Conservation (phyloP, 2,113 vertebrate species). For the Microcebus tavaratra region DNA sequence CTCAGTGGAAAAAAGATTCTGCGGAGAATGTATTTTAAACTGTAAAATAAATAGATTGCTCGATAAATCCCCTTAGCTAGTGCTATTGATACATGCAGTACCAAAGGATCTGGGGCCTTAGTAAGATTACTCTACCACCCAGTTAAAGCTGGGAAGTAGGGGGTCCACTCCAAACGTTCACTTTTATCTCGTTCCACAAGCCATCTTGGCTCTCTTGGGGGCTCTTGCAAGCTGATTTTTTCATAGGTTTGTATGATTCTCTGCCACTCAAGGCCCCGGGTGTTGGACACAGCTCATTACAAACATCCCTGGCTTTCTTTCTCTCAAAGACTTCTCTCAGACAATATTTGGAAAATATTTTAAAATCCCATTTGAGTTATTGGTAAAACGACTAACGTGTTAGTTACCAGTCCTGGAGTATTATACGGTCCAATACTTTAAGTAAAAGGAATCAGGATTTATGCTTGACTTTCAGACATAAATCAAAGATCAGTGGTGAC, state of each 20-base stretch:
- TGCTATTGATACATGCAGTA: no score
- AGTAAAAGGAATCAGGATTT: neutral
- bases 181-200: neutral
- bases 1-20: neutral
- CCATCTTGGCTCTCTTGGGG: no score
- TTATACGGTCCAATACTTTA: neutral
- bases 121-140: neutral
- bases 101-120: neutral
- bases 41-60: neutral
- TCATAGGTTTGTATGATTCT: rapidly evolving
- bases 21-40: neutral
- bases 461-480: neutral
- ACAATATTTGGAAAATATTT: neutral
- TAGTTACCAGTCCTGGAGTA: neutral
- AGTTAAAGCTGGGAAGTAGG: no score
- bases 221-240: neutral
- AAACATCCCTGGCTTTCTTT: neutral
- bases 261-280: no score
- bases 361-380: neutral
- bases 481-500: neutral
- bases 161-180: rapidly evolving
- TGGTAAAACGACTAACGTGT: neutral
- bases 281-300: neutral
- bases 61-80: neutral
- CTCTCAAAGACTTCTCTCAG: neutral